Conservation (phyloP, 2,797 vertebrate genomes). For the Helostoma temminkii region DNA sequence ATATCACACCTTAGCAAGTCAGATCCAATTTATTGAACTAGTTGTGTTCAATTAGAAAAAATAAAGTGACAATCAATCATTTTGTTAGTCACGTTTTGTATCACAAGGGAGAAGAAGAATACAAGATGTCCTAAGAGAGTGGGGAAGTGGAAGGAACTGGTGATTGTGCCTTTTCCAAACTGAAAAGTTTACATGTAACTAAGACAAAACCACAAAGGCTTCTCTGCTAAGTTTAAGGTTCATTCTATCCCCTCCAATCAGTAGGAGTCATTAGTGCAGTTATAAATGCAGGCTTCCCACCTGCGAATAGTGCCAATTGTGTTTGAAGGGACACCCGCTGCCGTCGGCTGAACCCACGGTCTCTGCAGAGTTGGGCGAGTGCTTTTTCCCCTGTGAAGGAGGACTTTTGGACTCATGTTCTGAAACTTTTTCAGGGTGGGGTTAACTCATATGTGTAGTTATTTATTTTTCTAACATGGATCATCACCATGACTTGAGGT, state of each 20-base stretch:
- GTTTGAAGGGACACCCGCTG: slow-evolving; percentile 69
- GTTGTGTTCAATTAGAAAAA: slow-evolving; percentile 21
- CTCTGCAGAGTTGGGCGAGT: slow-evolving; percentile 59
- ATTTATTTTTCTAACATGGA: slow-evolving; percentile 30
- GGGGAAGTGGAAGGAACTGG: slow-evolving; percentile 27
- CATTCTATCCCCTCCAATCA: slow-evolving; percentile 36
- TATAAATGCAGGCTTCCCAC: slow-evolving; percentile 74
- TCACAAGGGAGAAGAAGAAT: slow-evolving; percentile 37
- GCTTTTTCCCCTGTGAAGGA: slow-evolving; percentile 72
- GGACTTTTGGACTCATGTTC: slow-evolving; percentile 73
- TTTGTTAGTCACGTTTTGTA: slow-evolving; percentile 32
- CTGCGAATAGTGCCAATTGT: slow-evolving; percentile 72
- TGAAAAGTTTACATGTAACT: slow-evolving; percentile 42
- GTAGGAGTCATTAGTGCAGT: slow-evolving; percentile 62
- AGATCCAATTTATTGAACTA: slow-evolving; percentile 40
- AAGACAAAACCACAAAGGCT: slow-evolving; percentile 23
- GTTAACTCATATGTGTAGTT: slow-evolving; percentile 49
- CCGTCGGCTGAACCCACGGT: slow-evolving; percentile 58
- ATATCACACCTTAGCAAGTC: not conserved
- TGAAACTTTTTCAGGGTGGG: slow-evolving; percentile 62
- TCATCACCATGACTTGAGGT: slow-evolving; percentile 23
- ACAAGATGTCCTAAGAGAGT: slow-evolving; percentile 24
- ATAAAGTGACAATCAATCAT: not conserved
- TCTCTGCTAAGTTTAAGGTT: slow-evolving; percentile 39
- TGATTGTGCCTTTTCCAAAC: slow-evolving; percentile 22